phyloP scores from a whole-genome alignment of 1,140 invertebrate species.

The Brachionus sp. region DNA sequence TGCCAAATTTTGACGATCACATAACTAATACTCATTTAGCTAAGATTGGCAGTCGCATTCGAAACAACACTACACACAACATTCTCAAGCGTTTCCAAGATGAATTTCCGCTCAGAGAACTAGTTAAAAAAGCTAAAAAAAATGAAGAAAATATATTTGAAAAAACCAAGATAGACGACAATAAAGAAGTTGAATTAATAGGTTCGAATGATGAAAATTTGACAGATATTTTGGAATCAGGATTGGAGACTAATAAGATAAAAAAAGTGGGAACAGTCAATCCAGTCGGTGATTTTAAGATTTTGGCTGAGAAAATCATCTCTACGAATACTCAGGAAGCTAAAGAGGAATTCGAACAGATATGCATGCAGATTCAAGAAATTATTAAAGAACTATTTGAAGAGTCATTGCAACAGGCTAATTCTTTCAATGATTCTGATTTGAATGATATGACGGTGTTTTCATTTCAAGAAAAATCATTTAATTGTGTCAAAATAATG shows the following conservation, averaged over 20 bases:
- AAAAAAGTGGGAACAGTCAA: conserved; percentile 54
- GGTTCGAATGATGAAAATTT: neutral
- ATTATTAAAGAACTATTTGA: conserved; percentile 32
- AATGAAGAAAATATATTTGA: conserved; percentile 54
- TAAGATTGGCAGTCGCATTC: neutral
- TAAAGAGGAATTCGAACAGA: conserved; percentile 6
- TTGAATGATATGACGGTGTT: neutral
- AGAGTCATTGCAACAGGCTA: conserved; percentile 25
- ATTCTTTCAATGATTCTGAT: neutral
- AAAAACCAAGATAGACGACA: conserved; percentile 3
- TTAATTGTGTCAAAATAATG: conserved; percentile 25
- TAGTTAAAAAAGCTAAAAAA: conserved; percentile 51
- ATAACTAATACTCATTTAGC: conserved; percentile 10
- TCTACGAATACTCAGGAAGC: neutral
- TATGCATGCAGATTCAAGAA: conserved; percentile 14
- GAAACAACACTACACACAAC: neutral
- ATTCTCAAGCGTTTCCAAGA: neutral
- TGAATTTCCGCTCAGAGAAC: neutral
- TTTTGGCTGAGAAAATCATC: conserved; percentile 49
- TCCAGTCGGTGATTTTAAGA: conserved; percentile 57
- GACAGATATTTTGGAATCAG: neutral
- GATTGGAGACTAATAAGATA: neutral
- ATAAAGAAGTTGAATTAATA: neutral
- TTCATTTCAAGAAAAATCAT: conserved; percentile 21
- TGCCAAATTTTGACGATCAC: conserved; percentile 18